Evolutionary conservation across 2,888 invertebrate species (phyloP), one percentile per base, ranked within the genome.

Genomic region (Athrips mouffetella): DNA sequence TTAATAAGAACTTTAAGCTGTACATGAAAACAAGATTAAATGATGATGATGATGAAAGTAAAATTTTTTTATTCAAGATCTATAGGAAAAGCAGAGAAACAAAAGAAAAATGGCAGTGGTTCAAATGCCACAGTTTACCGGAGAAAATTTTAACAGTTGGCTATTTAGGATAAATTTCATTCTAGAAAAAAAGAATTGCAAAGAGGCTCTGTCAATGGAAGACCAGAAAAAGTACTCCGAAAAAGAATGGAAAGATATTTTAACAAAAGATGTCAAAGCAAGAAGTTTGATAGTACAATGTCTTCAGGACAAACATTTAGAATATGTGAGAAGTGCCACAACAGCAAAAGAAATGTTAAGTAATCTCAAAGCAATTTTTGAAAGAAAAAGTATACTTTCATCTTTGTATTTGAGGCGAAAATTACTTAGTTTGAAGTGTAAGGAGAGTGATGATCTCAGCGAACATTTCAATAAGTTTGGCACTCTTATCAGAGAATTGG

Each of bases 351-450:
- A 47, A 47, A 47, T 47, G 47, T 18, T 47, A 1, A 11, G 39
- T 8, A 47, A 47, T 2, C 21, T 47, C 10, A 7, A 21, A 29
- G 18, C 27, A 8, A 21, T 47, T 16, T 47, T 29, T 27, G 44
- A 44, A 20, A 13, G 31, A 18, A 47, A 39, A 39, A 47, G 39
- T 29, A 39, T 20, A 3, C 35, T 39, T 6, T 39, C 27, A 6
- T 29, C 39, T 6, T 8, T 47, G 1, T 47, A 39, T 30, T 10
- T 39, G 15, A 37, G 20, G 10, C 37, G 29, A 27, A 47, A 29
- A 11, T 39, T 51, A 39, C 40, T 46, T 33, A 52, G 27, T 45
- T 31, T 50, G 20, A 39, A 30, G 8, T 47, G 42, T 15, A 35
- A 4, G 4, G 35, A 13, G 5, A 35, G 16, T 13, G 35, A 35